Conservation (phyloP, 23 tunicate genomes). For the Styela clava region DNA sequence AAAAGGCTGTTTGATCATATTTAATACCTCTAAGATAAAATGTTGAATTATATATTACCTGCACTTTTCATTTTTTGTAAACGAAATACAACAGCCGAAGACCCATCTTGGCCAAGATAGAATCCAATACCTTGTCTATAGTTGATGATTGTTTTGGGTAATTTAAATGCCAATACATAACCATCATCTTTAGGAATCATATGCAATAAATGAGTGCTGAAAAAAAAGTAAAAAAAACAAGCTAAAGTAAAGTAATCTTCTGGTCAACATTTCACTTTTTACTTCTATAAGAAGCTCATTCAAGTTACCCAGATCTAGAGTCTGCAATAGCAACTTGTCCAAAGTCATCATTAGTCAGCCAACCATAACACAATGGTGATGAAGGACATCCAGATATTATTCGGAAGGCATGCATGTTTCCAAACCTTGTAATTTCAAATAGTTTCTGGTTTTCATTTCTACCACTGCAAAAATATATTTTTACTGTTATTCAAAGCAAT, state of each 20-base stretch:
- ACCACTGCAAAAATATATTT: background rate
- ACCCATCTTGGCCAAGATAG: background rate
- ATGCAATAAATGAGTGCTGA: background rate
- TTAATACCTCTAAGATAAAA: too few relatives aligned
- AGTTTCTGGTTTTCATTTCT: background rate
- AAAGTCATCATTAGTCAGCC: background rate
- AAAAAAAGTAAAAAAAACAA: background rate
- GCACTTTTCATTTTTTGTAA: background rate
- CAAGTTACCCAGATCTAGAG: background rate
- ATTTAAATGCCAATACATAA: background rate
- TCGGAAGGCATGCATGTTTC: background rate
- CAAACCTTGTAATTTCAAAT: conserved; percentile 1
- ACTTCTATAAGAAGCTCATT: too few relatives aligned
- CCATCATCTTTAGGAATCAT: conserved; percentile 2
- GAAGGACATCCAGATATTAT: background rate
- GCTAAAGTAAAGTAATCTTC: background rate
- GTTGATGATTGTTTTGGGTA: background rate
- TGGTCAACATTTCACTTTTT: too few relatives aligned
- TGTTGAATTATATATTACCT: too few relatives aligned
- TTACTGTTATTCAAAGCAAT: too few relatives aligned
- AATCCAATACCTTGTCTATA: background rate
- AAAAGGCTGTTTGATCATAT: too few relatives aligned
- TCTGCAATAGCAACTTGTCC: background rate
- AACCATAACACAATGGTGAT: background rate
- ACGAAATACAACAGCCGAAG: conserved; percentile 1